These are phyloP conservation scores for Phalacrocorax aristotelis DNA, from an alignment of 2,113 vertebrate species.

Conservation along the genomic window DNA sequence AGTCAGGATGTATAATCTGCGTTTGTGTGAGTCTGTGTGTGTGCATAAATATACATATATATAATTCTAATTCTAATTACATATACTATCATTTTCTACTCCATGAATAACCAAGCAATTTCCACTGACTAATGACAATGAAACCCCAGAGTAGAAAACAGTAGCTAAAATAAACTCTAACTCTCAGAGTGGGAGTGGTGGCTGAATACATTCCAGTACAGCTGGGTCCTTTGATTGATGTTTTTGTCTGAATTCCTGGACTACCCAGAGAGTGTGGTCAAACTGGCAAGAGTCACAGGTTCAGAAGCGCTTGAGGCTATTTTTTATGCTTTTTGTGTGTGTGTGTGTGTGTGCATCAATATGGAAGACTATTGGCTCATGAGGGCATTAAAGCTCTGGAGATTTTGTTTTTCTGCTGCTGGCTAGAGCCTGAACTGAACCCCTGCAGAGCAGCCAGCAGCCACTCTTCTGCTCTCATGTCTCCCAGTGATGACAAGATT, in stretches of 20 bases:
- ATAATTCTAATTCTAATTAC: neutral
- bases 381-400: neutral
- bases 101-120: neutral
- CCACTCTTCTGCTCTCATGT: neutral
- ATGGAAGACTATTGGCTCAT: neutral
- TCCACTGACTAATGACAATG: conserved; percentile 22
- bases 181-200: neutral
- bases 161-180: conserved; percentile 49
- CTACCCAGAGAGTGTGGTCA: conserved; percentile 10
- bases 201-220: conserved; percentile 17
- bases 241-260: conserved; percentile 25
- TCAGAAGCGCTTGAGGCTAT: conserved; percentile 8
- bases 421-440: neutral
- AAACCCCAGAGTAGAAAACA: conserved; percentile 4
- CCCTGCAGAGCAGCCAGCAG: neutral
- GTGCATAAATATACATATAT: neutral
- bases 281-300: conserved; percentile 34
- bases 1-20: neutral
- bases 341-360: neutral
- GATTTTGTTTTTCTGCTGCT: neutral
- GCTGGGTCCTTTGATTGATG: conserved; percentile 38
- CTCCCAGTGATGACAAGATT: neutral
- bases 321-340: neutral
- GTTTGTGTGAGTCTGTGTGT: neutral
- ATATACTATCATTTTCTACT: conserved; percentile 19